A percentile compares a stretch with the other conserved stretches of the same genome.
Evolutionary conservation across 2,888 invertebrate species (phyloP).

Genomic region (Blera fallax): DNA sequence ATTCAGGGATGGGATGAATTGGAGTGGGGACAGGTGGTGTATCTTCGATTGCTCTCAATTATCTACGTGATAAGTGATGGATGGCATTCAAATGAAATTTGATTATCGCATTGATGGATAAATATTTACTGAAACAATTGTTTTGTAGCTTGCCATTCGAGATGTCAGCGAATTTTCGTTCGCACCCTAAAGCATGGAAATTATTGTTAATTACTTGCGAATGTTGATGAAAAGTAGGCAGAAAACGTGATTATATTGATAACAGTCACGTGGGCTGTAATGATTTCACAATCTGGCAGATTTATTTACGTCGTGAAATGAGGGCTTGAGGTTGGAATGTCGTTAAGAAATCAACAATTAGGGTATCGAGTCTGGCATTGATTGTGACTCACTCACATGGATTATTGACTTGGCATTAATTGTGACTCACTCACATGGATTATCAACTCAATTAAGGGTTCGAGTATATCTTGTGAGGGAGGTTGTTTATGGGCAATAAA

Average conservation of each 20-base stretch:
- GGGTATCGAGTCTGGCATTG: background rate
- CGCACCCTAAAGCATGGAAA: background rate
- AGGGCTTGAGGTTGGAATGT: background rate
- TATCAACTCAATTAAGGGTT: background rate
- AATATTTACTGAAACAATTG: constrained; percentile 36
- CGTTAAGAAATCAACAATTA: background rate
- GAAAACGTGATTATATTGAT: background rate
- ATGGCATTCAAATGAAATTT: constrained; percentile 44
- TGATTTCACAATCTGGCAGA: background rate
- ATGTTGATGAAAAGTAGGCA: background rate
- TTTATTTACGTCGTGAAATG: background rate
- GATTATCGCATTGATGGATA: constrained; percentile 18
- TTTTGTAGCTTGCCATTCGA: background rate
- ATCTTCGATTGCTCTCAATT: constrained; percentile 21
- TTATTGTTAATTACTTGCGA: background rate
- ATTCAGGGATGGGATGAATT: no score
- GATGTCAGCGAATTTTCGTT: background rate
- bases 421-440: background rate
- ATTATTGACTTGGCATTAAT: background rate
- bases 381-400: background rate
- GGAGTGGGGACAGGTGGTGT: background rate
- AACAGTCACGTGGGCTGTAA: constrained; percentile 2
- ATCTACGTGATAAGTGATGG: constrained; percentile 36
- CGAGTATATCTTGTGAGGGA: no score
- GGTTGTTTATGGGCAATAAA: no score